These are phyloP conservation scores for Lagocephalus sceleratus DNA, from an alignment of 2,797 vertebrate species.

Conservation along the genomic window DNA sequence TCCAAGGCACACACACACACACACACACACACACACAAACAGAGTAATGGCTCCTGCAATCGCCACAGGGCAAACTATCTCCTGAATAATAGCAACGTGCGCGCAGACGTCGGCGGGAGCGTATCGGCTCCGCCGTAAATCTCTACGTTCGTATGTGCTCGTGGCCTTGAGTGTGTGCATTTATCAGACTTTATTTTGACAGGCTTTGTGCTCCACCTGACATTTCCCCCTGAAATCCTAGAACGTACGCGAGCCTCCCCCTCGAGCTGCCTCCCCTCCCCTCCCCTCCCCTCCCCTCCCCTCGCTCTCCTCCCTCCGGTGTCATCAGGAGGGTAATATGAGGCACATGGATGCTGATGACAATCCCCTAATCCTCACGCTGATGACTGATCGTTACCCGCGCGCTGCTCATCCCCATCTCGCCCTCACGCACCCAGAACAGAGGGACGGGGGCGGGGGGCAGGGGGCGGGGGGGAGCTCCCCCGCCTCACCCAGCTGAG, in stretches of 20 bases:
- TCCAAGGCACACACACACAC: constrained; percentile 31
- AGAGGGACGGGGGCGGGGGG: constrained; percentile 33
- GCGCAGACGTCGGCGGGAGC: not conserved
- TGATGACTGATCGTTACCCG: constrained; percentile 66
- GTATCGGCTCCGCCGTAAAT: not conserved
- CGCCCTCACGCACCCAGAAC: constrained; percentile 45
- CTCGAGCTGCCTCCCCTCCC: constrained; percentile 36
- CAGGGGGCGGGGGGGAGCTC: constrained; percentile 36
- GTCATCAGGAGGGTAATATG: constrained; percentile 69
- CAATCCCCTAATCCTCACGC: constrained; percentile 66
- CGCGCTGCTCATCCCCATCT: constrained; percentile 53
- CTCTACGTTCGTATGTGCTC: not conserved
- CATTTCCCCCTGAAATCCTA: constrained; percentile 66
- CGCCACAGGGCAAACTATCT: not conserved
- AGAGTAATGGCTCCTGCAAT: not conserved
- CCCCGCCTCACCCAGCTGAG: constrained; percentile 39
- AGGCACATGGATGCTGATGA: constrained; percentile 70
- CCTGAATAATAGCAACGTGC: not conserved
- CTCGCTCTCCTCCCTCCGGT: constrained; percentile 38
- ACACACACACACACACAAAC: constrained; percentile 22
- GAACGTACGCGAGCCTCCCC: constrained; percentile 62
- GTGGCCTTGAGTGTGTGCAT: constrained; percentile 24
- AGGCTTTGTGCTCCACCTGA: constrained; percentile 66
- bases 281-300: constrained; percentile 28
- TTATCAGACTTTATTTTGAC: constrained; percentile 57